Base-by-base conservation (phyloP, 2,113 vertebrate species). In the Sinosuthora webbiana region DNA sequence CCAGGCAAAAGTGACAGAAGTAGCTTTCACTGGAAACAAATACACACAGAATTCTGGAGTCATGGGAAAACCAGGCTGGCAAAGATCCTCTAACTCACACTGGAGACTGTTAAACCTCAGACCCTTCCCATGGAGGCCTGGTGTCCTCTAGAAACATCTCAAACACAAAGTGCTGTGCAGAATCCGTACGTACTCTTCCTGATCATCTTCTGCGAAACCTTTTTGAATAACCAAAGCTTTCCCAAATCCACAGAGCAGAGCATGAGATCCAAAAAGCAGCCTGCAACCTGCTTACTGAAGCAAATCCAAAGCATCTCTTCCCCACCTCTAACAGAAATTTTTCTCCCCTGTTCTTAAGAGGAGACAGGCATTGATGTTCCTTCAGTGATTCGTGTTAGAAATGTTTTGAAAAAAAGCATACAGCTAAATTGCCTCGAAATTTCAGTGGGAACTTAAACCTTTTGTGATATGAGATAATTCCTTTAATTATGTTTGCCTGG, bases 401-500 rank as follows among this genome's bases (percentile, higher is more conserved):
- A 56, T 71, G 53, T 94, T 92, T 89, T 78, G 77, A 37, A 74
- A 74, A 86, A 95, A 93, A 83, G 20, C 39, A 41, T 77, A 70
- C 60, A 89, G 76, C 52, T 93, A 83, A 95, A 94, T 31, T 87
- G 73, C 90, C 76, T 93, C 3, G 20, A 90, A 83, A 52, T 82
- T 95, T 95, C 65, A 87, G 81, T 60, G 50, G 33, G 69, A 92
- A 95, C 89, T 82, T 31, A 59, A 95, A 65, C 50, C 81, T 94
- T 94, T 89, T 93, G 77, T 84, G 69, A 93, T 70, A 47, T 2
- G 33, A 93, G 60, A 87, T 78, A 95, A 95, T 95, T 91, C 77
- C 74, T 85, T 89, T 83, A 95, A 94, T 96, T 94, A 91, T 45
- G 17, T 84, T 93, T 89, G 56, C 81, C 87, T 94, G 77, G 87